These are phyloP conservation scores for Sarcophaga rosellei DNA, from an alignment of 2,888 invertebrate species.

Conservation along the genomic window DNA sequence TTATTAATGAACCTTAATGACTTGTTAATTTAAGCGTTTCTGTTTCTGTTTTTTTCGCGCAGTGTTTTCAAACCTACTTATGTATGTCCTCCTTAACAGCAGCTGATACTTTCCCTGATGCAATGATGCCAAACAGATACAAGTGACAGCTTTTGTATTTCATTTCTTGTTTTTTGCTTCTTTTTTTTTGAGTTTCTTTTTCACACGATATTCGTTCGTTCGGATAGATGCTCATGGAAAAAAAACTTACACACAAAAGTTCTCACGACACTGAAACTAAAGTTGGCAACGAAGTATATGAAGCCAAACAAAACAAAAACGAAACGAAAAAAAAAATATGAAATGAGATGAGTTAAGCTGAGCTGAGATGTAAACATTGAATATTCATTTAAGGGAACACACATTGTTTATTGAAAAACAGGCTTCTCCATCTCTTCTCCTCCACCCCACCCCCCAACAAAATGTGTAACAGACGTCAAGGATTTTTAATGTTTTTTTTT, in stretches of 20 bases:
- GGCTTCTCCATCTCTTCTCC: no score
- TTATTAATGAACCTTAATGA: neutral
- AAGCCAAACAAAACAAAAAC: slow-evolving; percentile 20
- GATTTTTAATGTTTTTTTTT: neutral
- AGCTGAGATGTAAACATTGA: no score
- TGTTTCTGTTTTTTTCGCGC: no score
- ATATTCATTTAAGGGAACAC: no score
- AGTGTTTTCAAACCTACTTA: neutral
- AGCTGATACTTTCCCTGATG: slow-evolving; percentile 58
- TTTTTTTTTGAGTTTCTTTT: slow-evolving; percentile 72
- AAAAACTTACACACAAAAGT: slow-evolving; percentile 67
- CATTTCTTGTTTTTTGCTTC: no score
- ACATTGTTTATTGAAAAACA: neutral
- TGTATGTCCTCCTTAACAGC: neutral
- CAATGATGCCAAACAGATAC: slow-evolving; percentile 60
- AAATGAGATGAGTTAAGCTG: no score
- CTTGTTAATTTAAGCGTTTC: no score
- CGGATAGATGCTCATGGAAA: slow-evolving; percentile 13
- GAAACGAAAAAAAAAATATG: neutral
- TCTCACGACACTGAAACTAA: slow-evolving; percentile 78
- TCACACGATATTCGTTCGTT: slow-evolving; percentile 78
- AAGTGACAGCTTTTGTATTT: slow-evolving; percentile 32
- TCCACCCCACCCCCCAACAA: neutral
- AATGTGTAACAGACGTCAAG: neutral
- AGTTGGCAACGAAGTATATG: slow-evolving; percentile 51